Base-by-base conservation (phyloP, 1,140 invertebrate genomes). In the Aphelinus atriplicis region DNA sequence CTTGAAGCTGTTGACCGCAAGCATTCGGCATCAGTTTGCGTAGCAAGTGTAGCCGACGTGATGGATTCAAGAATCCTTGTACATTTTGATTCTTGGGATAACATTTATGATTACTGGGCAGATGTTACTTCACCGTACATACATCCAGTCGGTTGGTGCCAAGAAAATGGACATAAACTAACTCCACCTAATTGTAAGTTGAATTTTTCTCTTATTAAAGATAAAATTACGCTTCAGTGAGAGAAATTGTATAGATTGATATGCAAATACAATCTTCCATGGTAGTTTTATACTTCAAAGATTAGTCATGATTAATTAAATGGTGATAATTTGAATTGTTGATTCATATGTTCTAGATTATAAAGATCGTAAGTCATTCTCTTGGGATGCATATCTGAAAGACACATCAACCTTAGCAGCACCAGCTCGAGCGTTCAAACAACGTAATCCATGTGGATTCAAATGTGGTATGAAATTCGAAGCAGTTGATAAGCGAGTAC, bases 31-130 rank as follows among this genome's bases (percentile, higher is more conserved):
- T 84, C 94, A 55, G 92, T 97, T 45, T 96, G 96, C 83, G 96
- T 97, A n/a, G 96, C 96, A 1, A 95, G 94, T 46, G 91, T 98
- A 7, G 91, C 92, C 60, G 95, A 96, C 82, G 91, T 96, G 70
- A 90, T 97, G 87, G 94, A 95, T 78, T 92, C 93, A 78, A 89
- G 96, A 50, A 91, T 98, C 80, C 91, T 97, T 2, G 92, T 99
- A 63, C 96, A 97, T 86, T 98, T 98, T 88, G 97, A 98, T 89
- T 95, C 95, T 78, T 98, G 96, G 96, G 94, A 96, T 82, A 93
- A 95, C 82, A 92, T 94, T 78, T 98, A 97, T 84, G 97, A 98
- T 88, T 97, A 96, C 84, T 98, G 97, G 97, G 92, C 95, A 62
- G 93, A 97, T 82, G 92, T 94, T 0, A 92, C 91, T 53, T 97